Base-by-base conservation (phyloP, 2,888 invertebrate genomes). In the Oscheius myriophilus region DNA sequence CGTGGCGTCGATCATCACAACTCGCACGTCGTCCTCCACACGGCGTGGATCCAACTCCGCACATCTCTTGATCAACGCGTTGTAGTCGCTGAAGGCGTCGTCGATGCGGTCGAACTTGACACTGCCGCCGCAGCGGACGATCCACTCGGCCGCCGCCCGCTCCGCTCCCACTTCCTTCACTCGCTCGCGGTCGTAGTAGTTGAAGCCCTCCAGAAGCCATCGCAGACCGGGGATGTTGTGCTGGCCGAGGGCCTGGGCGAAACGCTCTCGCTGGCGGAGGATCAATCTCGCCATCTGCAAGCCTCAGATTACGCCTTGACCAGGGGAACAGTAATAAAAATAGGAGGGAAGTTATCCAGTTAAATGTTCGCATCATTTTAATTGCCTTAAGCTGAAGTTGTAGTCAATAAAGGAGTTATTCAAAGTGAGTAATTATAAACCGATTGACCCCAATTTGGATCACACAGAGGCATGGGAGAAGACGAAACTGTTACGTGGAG, bases 61-160 rank as follows among this genome's bases (percentile, higher is more conserved):
- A 0, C 75, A 74, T 41, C 76, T 42, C 26, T 78, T 79, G 62
- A 82, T 74, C 11, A 82, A 67, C 42, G 64, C 65, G 64, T 82
- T 82, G 68, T 78, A 82, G 62, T 82, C 82, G 23, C 58, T 72
- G 63, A 82, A 82, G 26, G 58, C 59, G 49, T 78, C 81, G 52
- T 68, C 70, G 51, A 80, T 76, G 25, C 59, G 59, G 55, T 78
- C 77, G 57, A 78, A 75, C 33, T 73, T 74, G 45, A 63, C 70
- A 72, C 63, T 49, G 23, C 78, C 78, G 2, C 96, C 96, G 88
- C 95, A 95, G 76, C 92, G 90, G 39, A 97, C 88, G 7, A 96
- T 89, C 96, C 97, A 97, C 88, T 97, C 96, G 0, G 96, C 95
- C 88, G 96, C 96, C 3, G 92, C 91, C 63, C 93, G 89, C 86